Evolutionary conservation across 2,113 vertebrate genomes (phyloP).

Genomic region (Cavia aperea): DNA sequence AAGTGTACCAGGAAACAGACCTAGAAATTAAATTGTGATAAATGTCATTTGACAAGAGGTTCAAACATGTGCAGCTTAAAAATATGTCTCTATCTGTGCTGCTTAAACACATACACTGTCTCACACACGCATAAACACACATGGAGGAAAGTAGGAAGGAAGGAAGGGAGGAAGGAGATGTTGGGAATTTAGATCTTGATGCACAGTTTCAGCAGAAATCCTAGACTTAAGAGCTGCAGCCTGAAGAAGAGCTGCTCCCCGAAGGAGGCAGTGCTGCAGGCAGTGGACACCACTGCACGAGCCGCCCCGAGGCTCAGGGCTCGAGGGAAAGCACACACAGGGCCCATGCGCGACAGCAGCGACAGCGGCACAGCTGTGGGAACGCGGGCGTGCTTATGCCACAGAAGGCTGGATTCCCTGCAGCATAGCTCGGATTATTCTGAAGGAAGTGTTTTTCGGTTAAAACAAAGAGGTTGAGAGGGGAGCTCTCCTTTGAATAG

Average conservation of each 20-base stretch:
- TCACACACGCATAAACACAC: no score
- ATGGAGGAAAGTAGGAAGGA: not conserved
- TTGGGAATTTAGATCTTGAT: not conserved
- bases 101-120: not conserved
- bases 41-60: not conserved
- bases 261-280: not conserved
- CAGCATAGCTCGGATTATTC: conserved; percentile 33
- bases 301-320: fast-evolving
- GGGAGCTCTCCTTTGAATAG: not conserved
- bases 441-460: conserved; percentile 32
- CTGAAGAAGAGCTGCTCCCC: not conserved
- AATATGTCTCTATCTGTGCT: not conserved
- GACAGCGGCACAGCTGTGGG: not conserved
- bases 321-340: not conserved
- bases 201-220: not conserved
- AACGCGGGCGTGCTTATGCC: not conserved
- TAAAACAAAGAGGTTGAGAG: conserved; percentile 28
- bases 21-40: not conserved
- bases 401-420: conserved; percentile 4
- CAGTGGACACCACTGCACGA: fast-evolving
- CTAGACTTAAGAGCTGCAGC: not conserved
- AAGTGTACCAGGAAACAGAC: not conserved
- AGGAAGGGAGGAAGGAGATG: no score
- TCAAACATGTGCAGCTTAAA: not conserved
- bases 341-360: fast-evolving